These are phyloP conservation scores for Philypnodon macrostomus DNA, from an alignment of 2,797 vertebrate species.

Conservation along the genomic window DNA sequence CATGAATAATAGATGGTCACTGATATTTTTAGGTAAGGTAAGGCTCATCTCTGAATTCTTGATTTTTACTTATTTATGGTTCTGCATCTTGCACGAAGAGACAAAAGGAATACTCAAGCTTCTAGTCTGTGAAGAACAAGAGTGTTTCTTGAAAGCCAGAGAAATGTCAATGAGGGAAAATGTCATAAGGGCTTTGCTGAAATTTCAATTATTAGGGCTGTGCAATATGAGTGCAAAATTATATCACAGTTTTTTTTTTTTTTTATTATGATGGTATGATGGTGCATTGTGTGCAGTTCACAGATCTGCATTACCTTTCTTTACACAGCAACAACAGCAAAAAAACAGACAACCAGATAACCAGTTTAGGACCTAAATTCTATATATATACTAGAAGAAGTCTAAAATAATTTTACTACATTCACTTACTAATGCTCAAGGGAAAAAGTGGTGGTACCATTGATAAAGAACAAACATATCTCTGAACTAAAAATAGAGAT, in stretches of 20 bases:
- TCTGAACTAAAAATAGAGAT: constrained; percentile 51
- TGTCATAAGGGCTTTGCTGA: constrained; percentile 40
- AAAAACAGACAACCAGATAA: too few relatives aligned
- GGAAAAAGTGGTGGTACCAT: too few relatives aligned
- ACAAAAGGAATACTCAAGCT: constrained; percentile 60
- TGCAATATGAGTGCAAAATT: constrained; percentile 10
- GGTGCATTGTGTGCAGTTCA: too few relatives aligned
- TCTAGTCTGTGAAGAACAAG: constrained; percentile 48
- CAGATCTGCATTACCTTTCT: too few relatives aligned
- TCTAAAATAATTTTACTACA: background rate
- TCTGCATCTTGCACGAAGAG: constrained; percentile 57
- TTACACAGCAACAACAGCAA: too few relatives aligned
- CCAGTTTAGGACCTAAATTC: too few relatives aligned
- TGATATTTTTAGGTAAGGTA: constrained; percentile 80
- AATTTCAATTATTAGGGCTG: constrained; percentile 30
- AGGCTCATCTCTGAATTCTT: constrained; percentile 70
- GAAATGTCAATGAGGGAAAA: constrained; percentile 75
- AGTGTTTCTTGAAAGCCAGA: constrained; percentile 66
- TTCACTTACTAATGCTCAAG: too few relatives aligned
- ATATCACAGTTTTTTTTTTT: too few relatives aligned
- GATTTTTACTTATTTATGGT: constrained; percentile 77
- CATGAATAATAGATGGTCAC: constrained; percentile 80
- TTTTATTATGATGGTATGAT: too few relatives aligned
- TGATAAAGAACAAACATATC: constrained; percentile 27
- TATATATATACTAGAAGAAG: background rate